Base-by-base conservation (phyloP, 2,797 vertebrate genomes). In the Sebastes hopkinsi region DNA sequence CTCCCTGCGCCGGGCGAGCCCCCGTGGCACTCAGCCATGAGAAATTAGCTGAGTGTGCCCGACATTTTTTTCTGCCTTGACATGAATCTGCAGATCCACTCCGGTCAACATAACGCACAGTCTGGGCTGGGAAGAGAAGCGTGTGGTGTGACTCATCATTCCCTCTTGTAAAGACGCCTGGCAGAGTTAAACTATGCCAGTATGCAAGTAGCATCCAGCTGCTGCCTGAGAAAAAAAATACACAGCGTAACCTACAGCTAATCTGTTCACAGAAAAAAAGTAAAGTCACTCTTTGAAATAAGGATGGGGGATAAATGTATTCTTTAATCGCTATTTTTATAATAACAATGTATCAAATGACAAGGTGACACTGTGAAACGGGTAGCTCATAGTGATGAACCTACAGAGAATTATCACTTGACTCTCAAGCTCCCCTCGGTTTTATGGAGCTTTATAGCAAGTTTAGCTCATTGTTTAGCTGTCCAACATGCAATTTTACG, bases 41-140 rank as follows among this genome's bases (percentile, higher is more conserved):
- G 70, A 87, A 88, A 93, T 92, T 85, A 88, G 69, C 70, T 38
- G 76, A 87, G 72, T 82, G 77, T 82, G 60, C 72, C 79, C 79
- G 60, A 81, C 78, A 86, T 89, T 81, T 8, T 79, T 79, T 79
- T 82, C 61, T 70, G 69, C 60, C 75, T 64, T 67, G 68, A 88
- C 73, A 80, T 65, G 80, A 80, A 83, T 86, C 73, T 75, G 76
- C 56, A 80, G 38, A 85, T 87, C 75, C 70, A 79, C 62, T 67
- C 46, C 3, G 14, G 79, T 75, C 79, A 80, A 83, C 69, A 77
- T 56, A 86, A 72, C 68, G 67, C 79, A 74, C 42, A 80, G 76
- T 74, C 72, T 80, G 71, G 52, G 72, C 64, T 30, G 61, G 64
- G 67, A 82, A 50, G 67, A 68, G 68, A 73, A 62, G 55, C 2